Base-by-base conservation (phyloP, 2,797 vertebrate species). In the Lateolabrax maculatus region DNA sequence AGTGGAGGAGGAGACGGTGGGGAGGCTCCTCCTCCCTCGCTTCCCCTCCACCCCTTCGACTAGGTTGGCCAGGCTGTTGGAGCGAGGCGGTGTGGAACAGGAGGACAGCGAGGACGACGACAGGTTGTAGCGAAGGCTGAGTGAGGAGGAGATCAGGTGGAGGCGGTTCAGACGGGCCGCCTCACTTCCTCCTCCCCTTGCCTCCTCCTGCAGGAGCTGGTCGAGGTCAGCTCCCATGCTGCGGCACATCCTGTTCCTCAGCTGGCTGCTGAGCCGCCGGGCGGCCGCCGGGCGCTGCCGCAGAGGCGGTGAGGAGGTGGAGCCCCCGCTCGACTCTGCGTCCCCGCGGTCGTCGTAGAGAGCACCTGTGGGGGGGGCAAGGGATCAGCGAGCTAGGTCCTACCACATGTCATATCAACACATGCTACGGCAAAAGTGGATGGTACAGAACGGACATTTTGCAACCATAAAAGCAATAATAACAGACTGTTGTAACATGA, bases 181-280 rank as follows among this genome's bases (percentile, higher is more conserved):
- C 27, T 88, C 84, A 0, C 25, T 85, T 0, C 85, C 88, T 15
- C 53, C 61, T 15, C 21, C 63, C n/a, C 39, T 43, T 0, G 6
- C 61, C 6, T 94, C 92, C 65, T 91, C 94, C 2, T 86, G 76
- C 18, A 88, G 75, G 5, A 92, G 48, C 67, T 90, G 90, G 87
- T 96, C 94, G 7, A 96, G 84, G 79, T 94, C 86, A 0, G 93
- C 89, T 2, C 94, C 95, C 53, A 96, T 71, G 73, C 96, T 96
- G 63, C 89, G 91, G 60, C 92, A 95, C 93, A 94, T 89, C 41
- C 95, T 81, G 86, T 61, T 94, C 52, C 87, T 88, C 43, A 90
- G 41, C 0, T 43, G 83, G 36, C 84, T 84, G 78, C 87, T 90
- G 48, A 92, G 19, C 0, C 78, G 84, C 27, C 77, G 39, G 53